Evolutionary conservation across 2,888 invertebrate species (phyloP).

Genomic region (Eilema sororculum): DNA sequence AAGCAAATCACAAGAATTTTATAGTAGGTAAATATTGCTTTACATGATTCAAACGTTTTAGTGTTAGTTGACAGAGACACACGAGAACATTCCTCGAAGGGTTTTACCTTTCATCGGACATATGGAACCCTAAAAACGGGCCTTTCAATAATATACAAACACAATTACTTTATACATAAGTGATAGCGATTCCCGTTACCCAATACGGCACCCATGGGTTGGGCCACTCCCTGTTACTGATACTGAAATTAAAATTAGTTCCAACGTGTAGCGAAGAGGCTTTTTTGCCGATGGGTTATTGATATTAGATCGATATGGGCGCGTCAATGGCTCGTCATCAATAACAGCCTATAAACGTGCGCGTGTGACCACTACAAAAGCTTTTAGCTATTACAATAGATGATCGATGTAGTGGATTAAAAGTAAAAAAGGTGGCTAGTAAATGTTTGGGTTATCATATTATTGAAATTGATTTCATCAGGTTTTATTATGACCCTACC

Average conservation of each 20-base stretch:
- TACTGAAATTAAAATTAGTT: constrained; percentile 81
- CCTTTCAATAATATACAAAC: constrained; percentile 7
- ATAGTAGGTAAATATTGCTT: no score
- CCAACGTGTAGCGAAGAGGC: constrained; percentile 72
- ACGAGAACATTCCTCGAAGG: no score
- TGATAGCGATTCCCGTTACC: constrained; percentile 47
- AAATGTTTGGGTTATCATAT: constrained; percentile 9
- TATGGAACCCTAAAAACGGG: not conserved
- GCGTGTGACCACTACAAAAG: constrained; percentile 64
- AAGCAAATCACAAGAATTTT: no score
- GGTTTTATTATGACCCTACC: not conserved
- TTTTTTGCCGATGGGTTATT: constrained; percentile 83
- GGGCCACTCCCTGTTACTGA: constrained; percentile 74
- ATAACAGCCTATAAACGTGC: constrained; percentile 61
- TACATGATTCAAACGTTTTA: no score
- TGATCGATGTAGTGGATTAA: constrained; percentile 53
- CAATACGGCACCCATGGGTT: constrained; percentile 50
- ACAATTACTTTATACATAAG: constrained; percentile 2
- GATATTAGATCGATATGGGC: constrained; percentile 79
- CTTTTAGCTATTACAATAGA: constrained; percentile 59
- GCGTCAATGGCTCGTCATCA: constrained; percentile 75
- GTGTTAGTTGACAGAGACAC: no score
- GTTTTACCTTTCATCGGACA: not conserved
- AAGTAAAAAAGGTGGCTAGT: constrained; percentile 42
- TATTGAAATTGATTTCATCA: constrained; percentile 1